A percentile compares a stretch with the other conserved stretches of the same genome.
phyloP scores from a whole-genome alignment of 2,113 vertebrate genomes.

The Gobio gobio region DNA sequence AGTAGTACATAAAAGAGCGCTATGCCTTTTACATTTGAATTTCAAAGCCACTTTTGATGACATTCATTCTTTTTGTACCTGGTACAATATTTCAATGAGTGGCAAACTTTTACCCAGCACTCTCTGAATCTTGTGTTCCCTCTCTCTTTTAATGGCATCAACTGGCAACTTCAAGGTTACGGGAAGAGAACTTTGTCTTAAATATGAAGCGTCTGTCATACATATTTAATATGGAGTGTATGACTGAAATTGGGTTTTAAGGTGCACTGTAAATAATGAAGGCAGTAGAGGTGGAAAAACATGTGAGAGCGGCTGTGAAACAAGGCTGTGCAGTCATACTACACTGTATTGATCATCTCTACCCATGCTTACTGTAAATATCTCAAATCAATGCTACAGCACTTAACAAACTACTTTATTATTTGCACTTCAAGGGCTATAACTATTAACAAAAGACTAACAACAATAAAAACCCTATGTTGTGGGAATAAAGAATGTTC shows the following conservation, averaged over 20 bases:
- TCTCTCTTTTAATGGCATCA: conserved; percentile 20
- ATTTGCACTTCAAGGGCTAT: background rate
- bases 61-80: conserved; percentile 61
- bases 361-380: conserved; percentile 6
- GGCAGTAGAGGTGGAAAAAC: conserved; percentile 80
- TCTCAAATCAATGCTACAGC: conserved; percentile 24
- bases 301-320: conserved; percentile 77
- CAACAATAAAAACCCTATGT: conserved; percentile 26
- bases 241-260: conserved; percentile 53
- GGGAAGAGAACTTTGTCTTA: conserved; percentile 43
- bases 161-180: conserved; percentile 48
- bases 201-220: conserved; percentile 41
- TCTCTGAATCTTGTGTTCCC: conserved; percentile 32
- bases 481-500: conserved; percentile 31
- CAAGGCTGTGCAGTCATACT: conserved; percentile 75
- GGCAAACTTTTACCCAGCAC: conserved; percentile 44
- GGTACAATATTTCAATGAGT: conserved; percentile 62
- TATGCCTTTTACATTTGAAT: conserved; percentile 65
- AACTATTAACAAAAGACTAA: conserved; percentile 12
- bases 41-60: conserved; percentile 68
- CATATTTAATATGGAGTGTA: conserved; percentile 51
- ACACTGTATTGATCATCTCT: conserved; percentile 70
- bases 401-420: conserved; percentile 35
- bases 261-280: conserved; percentile 70
- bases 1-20: conserved; percentile 67